phyloP scores from a whole-genome alignment of 2,888 invertebrate genomes.

The Pollenia labialis region DNA sequence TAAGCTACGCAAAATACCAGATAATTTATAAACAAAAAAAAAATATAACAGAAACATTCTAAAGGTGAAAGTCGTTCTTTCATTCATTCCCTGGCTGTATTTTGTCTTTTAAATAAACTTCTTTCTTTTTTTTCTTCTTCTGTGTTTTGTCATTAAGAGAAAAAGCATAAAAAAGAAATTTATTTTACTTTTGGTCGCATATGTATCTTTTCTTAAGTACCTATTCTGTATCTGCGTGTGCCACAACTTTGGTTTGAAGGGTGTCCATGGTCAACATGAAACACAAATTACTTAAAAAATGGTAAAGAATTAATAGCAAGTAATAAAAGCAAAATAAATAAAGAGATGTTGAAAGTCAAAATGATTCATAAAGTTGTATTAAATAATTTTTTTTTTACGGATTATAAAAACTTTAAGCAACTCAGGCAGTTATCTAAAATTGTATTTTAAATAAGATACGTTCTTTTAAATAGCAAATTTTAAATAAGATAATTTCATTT shows the following conservation, averaged over 20 bases:
- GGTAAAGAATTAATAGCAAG: constrained; percentile 49
- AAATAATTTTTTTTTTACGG: no score
- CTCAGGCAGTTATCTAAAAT: no score
- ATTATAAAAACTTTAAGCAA: no score
- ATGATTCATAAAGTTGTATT: constrained; percentile 38
- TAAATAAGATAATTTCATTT: no score
- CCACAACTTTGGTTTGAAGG: neutral
- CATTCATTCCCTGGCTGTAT: constrained; percentile 11
- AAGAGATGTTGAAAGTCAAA: constrained; percentile 55
- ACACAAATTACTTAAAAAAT: constrained; percentile 49
- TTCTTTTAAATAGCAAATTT: no score
- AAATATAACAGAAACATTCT: constrained; percentile 1
- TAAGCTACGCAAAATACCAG: constrained; percentile 45
- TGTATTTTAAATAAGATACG: no score
- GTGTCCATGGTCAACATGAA: constrained; percentile 50
- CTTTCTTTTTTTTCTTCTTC: constrained; percentile 22
- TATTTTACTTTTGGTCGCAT: constrained; percentile 55
- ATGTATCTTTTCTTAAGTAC: constrained; percentile 43
- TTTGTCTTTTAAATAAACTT: constrained; percentile 16
- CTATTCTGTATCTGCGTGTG: neutral
- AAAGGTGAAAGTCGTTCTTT: constrained; percentile 59
- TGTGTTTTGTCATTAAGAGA: neutral
- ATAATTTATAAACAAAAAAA: constrained; percentile 42
- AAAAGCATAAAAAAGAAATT: constrained; percentile 16
- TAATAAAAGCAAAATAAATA: constrained; percentile 37